phyloP scores from a whole-genome alignment of 1,140 invertebrate genomes.

The Propsilocerus akamusi region DNA sequence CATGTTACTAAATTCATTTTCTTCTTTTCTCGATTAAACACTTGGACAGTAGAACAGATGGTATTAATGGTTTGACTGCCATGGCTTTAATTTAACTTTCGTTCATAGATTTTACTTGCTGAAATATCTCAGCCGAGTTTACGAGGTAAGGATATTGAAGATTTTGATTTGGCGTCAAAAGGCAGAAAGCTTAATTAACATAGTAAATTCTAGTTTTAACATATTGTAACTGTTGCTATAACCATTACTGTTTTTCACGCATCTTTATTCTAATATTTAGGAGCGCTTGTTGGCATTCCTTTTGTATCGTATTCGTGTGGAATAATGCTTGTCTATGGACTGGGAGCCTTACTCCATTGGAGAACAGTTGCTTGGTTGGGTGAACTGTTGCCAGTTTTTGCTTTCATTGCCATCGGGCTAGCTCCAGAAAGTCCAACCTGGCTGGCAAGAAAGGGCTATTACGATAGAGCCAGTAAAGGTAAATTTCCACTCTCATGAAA shows the following conservation, averaged over 20 bases:
- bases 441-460: constrained; percentile 37
- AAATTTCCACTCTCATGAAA: too few relatives aligned
- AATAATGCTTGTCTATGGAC: constrained; percentile 46
- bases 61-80: too few relatives aligned
- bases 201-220: background rate
- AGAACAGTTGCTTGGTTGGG: constrained; percentile 39
- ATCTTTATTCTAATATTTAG: background rate
- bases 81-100: constrained; percentile 3
- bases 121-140: constrained; percentile 48
- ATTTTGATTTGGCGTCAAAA: background rate
- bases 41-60: too few relatives aligned
- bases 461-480: constrained; percentile 34
- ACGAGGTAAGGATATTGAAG: constrained; percentile 20
- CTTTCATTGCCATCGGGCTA: constrained; percentile 34
- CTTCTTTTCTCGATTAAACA: too few relatives aligned
- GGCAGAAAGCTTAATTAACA: background rate
- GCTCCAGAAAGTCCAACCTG: constrained; percentile 55
- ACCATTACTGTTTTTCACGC: background rate
- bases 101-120: constrained; percentile 41
- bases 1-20: too few relatives aligned
- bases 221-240: background rate
- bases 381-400: constrained; percentile 33
- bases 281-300: constrained; percentile 40
- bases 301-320: constrained; percentile 49
- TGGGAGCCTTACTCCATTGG: constrained; percentile 44